phyloP scores from a whole-genome alignment of 2,797 vertebrate genomes.

The Sorex maritimensis region DNA sequence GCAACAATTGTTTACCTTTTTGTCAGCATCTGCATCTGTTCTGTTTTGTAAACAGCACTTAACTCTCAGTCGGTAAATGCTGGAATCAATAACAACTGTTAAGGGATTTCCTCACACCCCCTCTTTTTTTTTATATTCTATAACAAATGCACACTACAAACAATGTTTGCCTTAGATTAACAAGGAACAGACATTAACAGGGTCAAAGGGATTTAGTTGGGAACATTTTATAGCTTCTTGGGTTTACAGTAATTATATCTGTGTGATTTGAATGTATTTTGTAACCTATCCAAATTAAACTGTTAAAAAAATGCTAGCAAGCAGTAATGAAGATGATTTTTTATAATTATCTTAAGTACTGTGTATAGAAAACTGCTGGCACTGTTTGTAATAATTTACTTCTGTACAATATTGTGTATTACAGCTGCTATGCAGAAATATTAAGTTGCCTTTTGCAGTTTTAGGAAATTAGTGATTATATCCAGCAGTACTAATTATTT shows the following conservation, averaged over 20 bases:
- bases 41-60: constrained; percentile 99
- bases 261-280: constrained; percentile 90
- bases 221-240: constrained; percentile 90
- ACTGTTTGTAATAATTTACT: constrained; percentile 90
- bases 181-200: constrained; percentile 90
- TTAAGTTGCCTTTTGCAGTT: constrained; percentile 88
- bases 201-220: constrained; percentile 92
- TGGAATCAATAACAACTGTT: constrained; percentile 99
- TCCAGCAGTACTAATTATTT: constrained; percentile 88
- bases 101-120: constrained; percentile 93
- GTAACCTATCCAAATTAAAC: constrained; percentile 92
- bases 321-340: constrained; percentile 91
- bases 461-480: constrained; percentile 88
- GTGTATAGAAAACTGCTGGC: constrained; percentile 90
- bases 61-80: constrained; percentile 97
- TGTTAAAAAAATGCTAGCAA: constrained; percentile 90
- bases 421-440: constrained; percentile 90
- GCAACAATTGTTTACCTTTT: constrained; percentile 99
- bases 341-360: constrained; percentile 92
- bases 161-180: constrained; percentile 92
- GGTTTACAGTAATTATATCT: constrained; percentile 90
- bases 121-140: constrained; percentile 91
- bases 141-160: constrained; percentile 91
- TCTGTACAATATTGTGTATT: constrained; percentile 88
- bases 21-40: constrained; percentile 99